These are phyloP conservation scores for Acridotheres tristis DNA, from an alignment of 2,797 vertebrate species.

Conservation along the genomic window DNA sequence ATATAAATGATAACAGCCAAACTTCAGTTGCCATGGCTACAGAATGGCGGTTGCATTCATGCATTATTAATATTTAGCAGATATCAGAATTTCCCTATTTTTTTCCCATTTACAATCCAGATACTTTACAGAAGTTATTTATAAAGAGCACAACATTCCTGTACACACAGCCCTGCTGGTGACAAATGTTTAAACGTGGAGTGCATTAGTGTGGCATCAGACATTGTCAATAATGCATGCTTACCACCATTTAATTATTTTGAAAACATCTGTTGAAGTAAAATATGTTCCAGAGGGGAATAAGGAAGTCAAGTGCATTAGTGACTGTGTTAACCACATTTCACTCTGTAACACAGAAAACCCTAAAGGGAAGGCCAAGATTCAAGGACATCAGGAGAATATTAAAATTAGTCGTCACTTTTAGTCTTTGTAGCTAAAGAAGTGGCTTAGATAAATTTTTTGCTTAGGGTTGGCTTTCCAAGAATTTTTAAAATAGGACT, in stretches of 20 bases:
- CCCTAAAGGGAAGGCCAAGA: constrained; percentile 24
- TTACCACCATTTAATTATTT: constrained; percentile 76
- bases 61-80: constrained; percentile 48
- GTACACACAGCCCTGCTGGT: constrained; percentile 46
- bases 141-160: constrained; percentile 63
- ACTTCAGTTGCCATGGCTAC: constrained; percentile 5
- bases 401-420: neutral
- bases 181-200: constrained; percentile 66
- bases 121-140: constrained; percentile 52
- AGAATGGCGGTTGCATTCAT: neutral
- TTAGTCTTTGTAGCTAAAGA: neutral
- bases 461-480: neutral
- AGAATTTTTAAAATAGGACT: neutral
- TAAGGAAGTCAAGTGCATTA: constrained; percentile 64
- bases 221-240: constrained; percentile 76
- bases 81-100: neutral
- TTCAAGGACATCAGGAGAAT: neutral
- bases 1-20: neutral
- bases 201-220: constrained; percentile 69
- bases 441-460: neutral
- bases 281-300: constrained; percentile 71
- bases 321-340: constrained; percentile 51
- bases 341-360: constrained; percentile 5
- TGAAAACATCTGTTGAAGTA: constrained; percentile 78
- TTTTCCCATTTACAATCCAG: neutral